A percentile compares a stretch with the other conserved stretches of the same genome.
These are phyloP conservation scores for Drosophila ananassae DNA, from an alignment of 1,140 invertebrate species.

Conservation along the genomic window DNA sequence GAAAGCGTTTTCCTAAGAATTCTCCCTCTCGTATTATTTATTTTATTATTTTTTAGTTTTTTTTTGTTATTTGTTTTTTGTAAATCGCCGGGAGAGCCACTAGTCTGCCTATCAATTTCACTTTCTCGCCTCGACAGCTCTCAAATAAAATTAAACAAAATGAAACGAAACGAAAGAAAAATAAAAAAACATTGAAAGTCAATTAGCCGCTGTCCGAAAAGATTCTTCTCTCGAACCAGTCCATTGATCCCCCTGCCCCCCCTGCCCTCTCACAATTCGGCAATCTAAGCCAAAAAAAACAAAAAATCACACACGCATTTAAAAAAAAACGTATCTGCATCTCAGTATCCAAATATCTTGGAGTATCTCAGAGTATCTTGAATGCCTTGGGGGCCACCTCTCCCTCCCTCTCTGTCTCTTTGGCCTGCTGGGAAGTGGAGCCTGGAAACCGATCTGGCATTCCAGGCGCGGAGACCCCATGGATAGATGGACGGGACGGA, in stretches of 20 bases:
- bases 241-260: not conserved
- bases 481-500: constrained; percentile 8
- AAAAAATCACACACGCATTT: constrained; percentile 12
- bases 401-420: no score
- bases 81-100: constrained; percentile 48
- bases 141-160: constrained; percentile 22
- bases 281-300: constrained; percentile 18
- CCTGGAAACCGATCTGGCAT: constrained; percentile 33
- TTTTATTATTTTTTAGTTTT: not conserved
- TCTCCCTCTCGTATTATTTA: constrained; percentile 2
- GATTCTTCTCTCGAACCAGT: constrained; percentile 58
- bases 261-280: constrained; percentile 6
- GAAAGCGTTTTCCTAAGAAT: constrained; percentile 66
- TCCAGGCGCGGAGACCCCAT: constrained; percentile 18
- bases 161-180: constrained; percentile 17
- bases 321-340: constrained; percentile 5
- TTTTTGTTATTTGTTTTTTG: no score
- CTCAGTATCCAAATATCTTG: constrained; percentile 3
- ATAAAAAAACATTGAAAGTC: constrained; percentile 75
- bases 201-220: constrained; percentile 71
- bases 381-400: constrained; percentile 13
- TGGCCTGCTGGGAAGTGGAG: constrained; percentile 3
- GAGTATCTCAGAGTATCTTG: constrained; percentile 25
- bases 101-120: constrained; percentile 73
- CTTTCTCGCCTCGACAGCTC: constrained; percentile 59